Conservation (phyloP, 2,113 vertebrate genomes). For the Salvelinus alpinus region DNA sequence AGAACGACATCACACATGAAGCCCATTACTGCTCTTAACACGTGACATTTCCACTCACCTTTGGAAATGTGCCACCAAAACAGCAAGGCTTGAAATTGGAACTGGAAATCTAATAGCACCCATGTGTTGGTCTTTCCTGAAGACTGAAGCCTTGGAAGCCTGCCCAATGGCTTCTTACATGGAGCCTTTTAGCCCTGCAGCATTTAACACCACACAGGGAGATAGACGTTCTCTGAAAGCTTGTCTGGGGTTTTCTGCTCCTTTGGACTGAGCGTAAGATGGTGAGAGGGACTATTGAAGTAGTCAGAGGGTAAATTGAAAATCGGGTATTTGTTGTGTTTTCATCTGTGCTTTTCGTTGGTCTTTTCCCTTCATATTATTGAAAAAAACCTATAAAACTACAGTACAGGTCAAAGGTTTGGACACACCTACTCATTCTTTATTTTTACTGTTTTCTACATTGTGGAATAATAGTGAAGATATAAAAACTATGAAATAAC, state of each 20-base stretch:
- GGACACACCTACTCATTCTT: too few relatives aligned
- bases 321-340: constrained; percentile 26
- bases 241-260: constrained; percentile 22
- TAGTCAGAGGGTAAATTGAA: constrained; percentile 52
- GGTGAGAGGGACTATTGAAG: constrained; percentile 5
- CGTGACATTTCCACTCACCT: constrained; percentile 28
- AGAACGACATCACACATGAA: neutral
- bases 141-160: constrained; percentile 49
- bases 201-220: constrained; percentile 25
- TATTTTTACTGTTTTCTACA: too few relatives aligned
- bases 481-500: too few relatives aligned
- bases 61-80: constrained; percentile 52
- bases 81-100: constrained; percentile 62
- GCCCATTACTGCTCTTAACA: constrained; percentile 18
- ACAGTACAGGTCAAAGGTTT: too few relatives aligned
- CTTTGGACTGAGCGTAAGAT: too few relatives aligned
- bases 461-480: too few relatives aligned
- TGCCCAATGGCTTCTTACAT: constrained; percentile 50
- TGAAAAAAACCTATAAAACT: too few relatives aligned
- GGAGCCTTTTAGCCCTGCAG: constrained; percentile 46
- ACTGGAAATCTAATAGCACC: constrained; percentile 47
- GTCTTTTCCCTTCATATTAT: too few relatives aligned
- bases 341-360: neutral
- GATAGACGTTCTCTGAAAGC: constrained; percentile 28
- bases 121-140: constrained; percentile 48